Base-by-base conservation (phyloP, 2,888 invertebrate species). In the Tenodera sinensis region DNA sequence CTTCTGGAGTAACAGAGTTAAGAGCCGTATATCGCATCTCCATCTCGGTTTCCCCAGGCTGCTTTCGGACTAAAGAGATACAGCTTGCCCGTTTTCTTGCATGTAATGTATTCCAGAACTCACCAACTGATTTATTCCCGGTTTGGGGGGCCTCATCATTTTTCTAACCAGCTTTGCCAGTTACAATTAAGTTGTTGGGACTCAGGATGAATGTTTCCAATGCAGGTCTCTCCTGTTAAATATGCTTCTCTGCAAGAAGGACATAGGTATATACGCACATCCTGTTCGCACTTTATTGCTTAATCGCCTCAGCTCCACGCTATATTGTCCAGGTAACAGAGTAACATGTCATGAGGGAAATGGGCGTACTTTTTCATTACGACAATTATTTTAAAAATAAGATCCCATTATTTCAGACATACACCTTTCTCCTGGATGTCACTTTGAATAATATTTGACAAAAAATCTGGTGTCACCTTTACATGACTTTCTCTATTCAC, bases 121-220 rank as follows among this genome's bases (percentile, higher is more conserved):
- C 87, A 87, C 83, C 27, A 87, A 82, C 87, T n/a, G 85, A 85
- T 47, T 85, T 15, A 27, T 47, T 27, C 85, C n/a, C 27, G 87
- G 81, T 87, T 83, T 25, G 86, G 86, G 83, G 34, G 86, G 87
- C 82, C 81, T 30, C 87, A 87, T 87, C 87, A 83, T 87, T 87
- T 87, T 82, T 87, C 28, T 87, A 87, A 87, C 87, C 34, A 87
- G 87, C 87, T 82, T 87, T 82, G 83, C 83, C 87, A 34, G 83
- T 71, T 87, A 83, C 87, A 87, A 87, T 87, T 87, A 87, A 87
- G 87, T 87, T 87, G 87, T 87, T 42, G 34, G 87, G n/a, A 87
- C 83, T 83, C 54, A 34, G 34, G 27, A 47, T n/a, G 47, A 27
- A 85, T 71, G 54, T 71, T 71, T 4, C 54, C 85, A 20, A 4